Evolutionary conservation across 2,888 invertebrate genomes (phyloP).

Genomic region (Dryomyza anilis): DNA sequence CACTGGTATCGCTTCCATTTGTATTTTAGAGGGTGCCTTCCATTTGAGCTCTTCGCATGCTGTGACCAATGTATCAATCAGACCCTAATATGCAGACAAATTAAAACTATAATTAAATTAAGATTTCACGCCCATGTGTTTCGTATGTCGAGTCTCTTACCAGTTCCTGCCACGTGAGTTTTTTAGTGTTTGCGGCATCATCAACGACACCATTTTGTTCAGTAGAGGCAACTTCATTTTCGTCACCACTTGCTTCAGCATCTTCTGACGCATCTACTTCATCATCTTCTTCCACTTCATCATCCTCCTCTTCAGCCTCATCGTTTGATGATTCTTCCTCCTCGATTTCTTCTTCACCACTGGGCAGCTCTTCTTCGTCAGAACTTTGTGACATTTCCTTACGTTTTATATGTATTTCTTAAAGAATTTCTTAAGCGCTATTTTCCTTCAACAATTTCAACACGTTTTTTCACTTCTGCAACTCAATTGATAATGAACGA

Average conservation of each 20-base stretch:
- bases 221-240: not conserved
- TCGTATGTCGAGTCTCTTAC: conserved; percentile 57
- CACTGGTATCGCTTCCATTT: conserved; percentile 89
- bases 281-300: not conserved
- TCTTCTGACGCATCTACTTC: conserved; percentile 30
- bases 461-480: not conserved
- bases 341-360: conserved; percentile 41
- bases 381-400: conserved; percentile 54
- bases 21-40: conserved; percentile 93
- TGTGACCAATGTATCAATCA: conserved; percentile 87
- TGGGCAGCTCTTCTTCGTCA: conserved; percentile 48
- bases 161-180: conserved; percentile 65
- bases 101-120: conserved; percentile 32
- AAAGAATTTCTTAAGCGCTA: too few species aligned
- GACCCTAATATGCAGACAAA: conserved; percentile 70
- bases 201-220: not conserved
- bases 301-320: conserved; percentile 13
- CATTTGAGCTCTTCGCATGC: conserved; percentile 93
- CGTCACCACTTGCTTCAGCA: conserved; percentile 9
- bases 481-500: conserved; percentile 25
- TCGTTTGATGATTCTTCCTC: conserved; percentile 16
- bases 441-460: too few species aligned
- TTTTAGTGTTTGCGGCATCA: not conserved
- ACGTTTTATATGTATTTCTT: not conserved
- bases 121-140: conserved; percentile 20